Base-by-base conservation (phyloP, 2,888 invertebrate genomes). In the Polyommatus iphigenia region DNA sequence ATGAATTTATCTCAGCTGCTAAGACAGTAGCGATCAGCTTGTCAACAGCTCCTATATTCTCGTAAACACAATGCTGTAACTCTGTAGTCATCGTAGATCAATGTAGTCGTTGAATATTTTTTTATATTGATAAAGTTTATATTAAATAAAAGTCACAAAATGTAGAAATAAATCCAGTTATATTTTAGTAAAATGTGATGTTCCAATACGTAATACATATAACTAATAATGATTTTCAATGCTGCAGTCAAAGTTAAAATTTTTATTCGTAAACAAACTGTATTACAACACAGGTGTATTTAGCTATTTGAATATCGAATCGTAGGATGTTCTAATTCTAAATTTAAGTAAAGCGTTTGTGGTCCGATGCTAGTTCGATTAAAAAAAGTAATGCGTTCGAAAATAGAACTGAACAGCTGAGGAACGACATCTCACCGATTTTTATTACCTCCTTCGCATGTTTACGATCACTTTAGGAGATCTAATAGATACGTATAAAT, bases 341-440 rank as follows among this genome's bases (percentile, higher is more conserved):
- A 81, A 81, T 81, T 81, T 82, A 80, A 81, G 80, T 71, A 24
- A 46, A 80, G 79, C 72, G 73, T 78, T 77, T 77, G 76, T 76
- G 84, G 88, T 91, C 90, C 90, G 90, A 92, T 91, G 88, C 85
- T 83, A 41, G 91, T 93, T 93, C 93, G 93, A 93, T 94, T 92
- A 90, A 87, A 89, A 91, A 91, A 87, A 86, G 85, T 84, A 82
- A 81, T 81, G 83, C 86, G 92, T 91, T 92, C 91, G 87, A 88
- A 93, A 93, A 93, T 93, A 93, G 91, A 92, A 85, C 90, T 88
- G 92, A 93, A 93, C 93, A 93, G 94, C 93, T 93, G 94, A 93
- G 89, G 89, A 87, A 90, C 90, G 91, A 91, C 92, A 89, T 90
- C 89, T 88, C 87, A 87, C 82, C 85, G 85, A 87, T 91, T 93